A percentile compares a stretch with the other conserved stretches of the same genome.
phyloP scores from a whole-genome alignment of 2,888 invertebrate genomes.

The Neoascia interrupta region DNA sequence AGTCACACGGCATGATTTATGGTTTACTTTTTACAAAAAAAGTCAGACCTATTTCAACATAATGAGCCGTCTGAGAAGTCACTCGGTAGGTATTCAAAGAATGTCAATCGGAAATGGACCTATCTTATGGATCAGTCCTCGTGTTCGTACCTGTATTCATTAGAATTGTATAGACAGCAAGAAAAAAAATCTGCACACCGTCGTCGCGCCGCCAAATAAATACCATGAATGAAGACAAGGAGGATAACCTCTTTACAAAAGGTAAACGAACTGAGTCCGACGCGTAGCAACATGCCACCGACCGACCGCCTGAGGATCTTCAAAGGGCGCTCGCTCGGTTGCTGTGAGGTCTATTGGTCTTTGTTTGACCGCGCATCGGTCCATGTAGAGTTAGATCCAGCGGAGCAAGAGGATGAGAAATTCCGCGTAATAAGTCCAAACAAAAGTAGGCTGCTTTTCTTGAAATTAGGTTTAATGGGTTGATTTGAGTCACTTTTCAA shows the following conservation, averaged over 20 bases:
- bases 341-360: no score
- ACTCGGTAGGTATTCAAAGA: constrained; percentile 9
- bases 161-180: constrained; percentile 20
- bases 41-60: background rate
- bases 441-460: no score
- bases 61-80: background rate
- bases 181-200: background rate
- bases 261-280: constrained; percentile 55
- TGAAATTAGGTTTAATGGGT: no score
- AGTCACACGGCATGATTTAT: background rate
- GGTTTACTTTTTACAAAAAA: background rate
- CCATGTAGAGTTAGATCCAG: no score
- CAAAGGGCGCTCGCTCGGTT: no score
- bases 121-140: background rate
- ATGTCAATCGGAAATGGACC: constrained; percentile 38
- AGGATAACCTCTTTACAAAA: constrained; percentile 31
- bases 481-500: no score
- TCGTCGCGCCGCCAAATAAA: constrained; percentile 4
- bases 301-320: background rate
- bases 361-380: no score
- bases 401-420: no score
- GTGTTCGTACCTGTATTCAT: constrained; percentile 17
- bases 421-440: no score
- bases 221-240: constrained; percentile 23
- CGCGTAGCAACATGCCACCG: constrained; percentile 40